These are phyloP conservation scores for Lethenteron reissneri DNA, from an alignment of 2,113 vertebrate species.

Conservation along the genomic window DNA sequence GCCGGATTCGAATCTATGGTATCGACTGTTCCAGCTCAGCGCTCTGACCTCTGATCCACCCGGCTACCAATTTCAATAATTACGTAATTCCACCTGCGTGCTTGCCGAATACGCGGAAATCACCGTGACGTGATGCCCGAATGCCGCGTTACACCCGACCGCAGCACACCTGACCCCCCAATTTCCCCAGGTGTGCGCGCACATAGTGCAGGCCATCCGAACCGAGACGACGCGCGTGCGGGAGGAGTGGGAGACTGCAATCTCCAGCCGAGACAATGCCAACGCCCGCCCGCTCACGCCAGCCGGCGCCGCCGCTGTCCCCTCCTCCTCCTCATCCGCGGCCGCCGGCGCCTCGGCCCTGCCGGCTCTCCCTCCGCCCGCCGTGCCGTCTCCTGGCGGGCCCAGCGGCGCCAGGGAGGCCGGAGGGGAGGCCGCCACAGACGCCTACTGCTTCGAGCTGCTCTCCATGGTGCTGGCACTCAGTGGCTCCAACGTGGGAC, in stretches of 20 bases:
- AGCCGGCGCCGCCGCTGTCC: conserved; percentile 63
- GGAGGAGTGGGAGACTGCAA: conserved; percentile 95
- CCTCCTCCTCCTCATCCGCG: conserved; percentile 29
- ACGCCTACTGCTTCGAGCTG: conserved; percentile 92
- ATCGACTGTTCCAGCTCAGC: too few relatives aligned
- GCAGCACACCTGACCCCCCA: not conserved
- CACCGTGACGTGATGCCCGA: not conserved
- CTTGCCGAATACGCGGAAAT: not conserved
- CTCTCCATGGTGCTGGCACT: conserved; percentile 88
- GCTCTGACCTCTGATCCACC: too few relatives aligned
- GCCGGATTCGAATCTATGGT: too few relatives aligned
- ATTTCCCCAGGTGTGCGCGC: conserved; percentile 59
- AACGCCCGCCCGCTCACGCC: conserved; percentile 90
- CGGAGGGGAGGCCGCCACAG: conserved; percentile 13
- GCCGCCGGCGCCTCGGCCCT: conserved; percentile 38
- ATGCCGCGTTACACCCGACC: not conserved
- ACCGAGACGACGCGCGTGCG: conserved; percentile 93
- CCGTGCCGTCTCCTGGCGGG: too few relatives aligned
- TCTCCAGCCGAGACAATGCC: conserved; percentile 95
- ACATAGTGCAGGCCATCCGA: conserved; percentile 90
- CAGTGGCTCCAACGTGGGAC: conserved; percentile 83
- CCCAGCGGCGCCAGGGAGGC: too few relatives aligned
- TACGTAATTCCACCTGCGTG: not conserved
- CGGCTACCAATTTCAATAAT: not conserved
- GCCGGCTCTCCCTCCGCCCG: not conserved